These are phyloP conservation scores for Apis dorsata DNA, from an alignment of 1,140 invertebrate species.

Conservation along the genomic window DNA sequence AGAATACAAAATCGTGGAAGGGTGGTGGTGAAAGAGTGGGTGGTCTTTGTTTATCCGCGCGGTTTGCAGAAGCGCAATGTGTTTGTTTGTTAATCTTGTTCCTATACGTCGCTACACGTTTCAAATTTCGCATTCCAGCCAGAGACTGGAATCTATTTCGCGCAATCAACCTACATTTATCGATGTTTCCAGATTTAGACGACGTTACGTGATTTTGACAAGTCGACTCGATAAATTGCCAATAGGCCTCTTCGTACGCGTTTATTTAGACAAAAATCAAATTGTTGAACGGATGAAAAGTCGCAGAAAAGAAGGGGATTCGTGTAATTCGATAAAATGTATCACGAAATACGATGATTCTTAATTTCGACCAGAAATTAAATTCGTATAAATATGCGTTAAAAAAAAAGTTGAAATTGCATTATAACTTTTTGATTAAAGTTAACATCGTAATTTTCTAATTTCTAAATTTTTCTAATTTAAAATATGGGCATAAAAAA, in stretches of 20 bases:
- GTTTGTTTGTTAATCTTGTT: slow-evolving; percentile 21
- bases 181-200: not conserved
- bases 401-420: not conserved
- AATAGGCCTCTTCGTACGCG: no score
- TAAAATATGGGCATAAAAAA: no score
- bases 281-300: not conserved
- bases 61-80: not conserved
- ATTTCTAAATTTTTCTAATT: no score
- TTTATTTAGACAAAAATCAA: no score
- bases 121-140: not conserved
- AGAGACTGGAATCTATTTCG: not conserved
- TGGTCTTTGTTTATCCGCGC: not conserved
- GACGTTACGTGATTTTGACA: not conserved
- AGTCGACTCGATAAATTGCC: no score
- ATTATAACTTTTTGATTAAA: not conserved
- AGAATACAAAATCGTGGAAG: not conserved
- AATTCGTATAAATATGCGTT: not conserved
- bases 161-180: not conserved
- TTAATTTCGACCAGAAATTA: not conserved
- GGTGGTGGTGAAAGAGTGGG: not conserved
- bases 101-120: not conserved
- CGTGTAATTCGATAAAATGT: not conserved
- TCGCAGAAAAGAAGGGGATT: not conserved
- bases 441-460: not conserved
- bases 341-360: no score